Evolutionary conservation across 92 coral and sea anemone species (phyloP).

Genomic region (Anthopleura xanthogrammica): DNA sequence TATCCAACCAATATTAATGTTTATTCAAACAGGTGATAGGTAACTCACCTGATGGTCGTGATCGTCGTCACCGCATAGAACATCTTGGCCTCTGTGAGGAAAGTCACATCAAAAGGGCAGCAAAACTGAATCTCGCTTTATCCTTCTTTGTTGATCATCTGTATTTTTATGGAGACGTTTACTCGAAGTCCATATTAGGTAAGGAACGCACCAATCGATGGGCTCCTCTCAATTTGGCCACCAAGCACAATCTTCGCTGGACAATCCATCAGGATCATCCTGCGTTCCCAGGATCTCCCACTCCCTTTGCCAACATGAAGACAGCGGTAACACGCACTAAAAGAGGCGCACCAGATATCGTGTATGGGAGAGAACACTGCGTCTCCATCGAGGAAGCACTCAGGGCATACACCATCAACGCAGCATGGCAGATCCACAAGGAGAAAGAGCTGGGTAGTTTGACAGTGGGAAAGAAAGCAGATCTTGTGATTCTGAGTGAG

Average conservation of each 20-base stretch:
- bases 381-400: slow-evolving; percentile 47
- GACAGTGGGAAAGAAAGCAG: slow-evolving; percentile 46
- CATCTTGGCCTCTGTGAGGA: slow-evolving; percentile 16
- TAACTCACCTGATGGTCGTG: not conserved
- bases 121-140: slow-evolving; percentile 52
- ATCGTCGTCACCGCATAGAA: slow-evolving; percentile 55
- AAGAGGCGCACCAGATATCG: slow-evolving; percentile 28
- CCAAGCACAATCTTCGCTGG: slow-evolving; percentile 26
- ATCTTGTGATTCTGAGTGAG: slow-evolving; percentile 42
- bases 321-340: slow-evolving; percentile 44
- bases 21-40: not conserved
- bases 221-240: slow-evolving; percentile 63
- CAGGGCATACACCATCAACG: slow-evolving; percentile 4
- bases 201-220: slow-evolving; percentile 67
- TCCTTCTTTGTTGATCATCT: slow-evolving; percentile 71
- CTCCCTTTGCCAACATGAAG: slow-evolving; percentile 4
- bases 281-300: slow-evolving; percentile 34
- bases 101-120: slow-evolving; percentile 36
- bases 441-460: slow-evolving; percentile 40
- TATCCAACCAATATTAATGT: no score
- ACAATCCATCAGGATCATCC: slow-evolving; percentile 58
- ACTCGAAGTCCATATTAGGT: slow-evolving; percentile 46
- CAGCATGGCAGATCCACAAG: slow-evolving; percentile 54
- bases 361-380: slow-evolving; percentile 47
- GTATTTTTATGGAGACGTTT: slow-evolving; percentile 48